Conservation (phyloP, 37 sponge, comb jelly and placozoan genomes). For the Bolinopsis microptera region DNA sequence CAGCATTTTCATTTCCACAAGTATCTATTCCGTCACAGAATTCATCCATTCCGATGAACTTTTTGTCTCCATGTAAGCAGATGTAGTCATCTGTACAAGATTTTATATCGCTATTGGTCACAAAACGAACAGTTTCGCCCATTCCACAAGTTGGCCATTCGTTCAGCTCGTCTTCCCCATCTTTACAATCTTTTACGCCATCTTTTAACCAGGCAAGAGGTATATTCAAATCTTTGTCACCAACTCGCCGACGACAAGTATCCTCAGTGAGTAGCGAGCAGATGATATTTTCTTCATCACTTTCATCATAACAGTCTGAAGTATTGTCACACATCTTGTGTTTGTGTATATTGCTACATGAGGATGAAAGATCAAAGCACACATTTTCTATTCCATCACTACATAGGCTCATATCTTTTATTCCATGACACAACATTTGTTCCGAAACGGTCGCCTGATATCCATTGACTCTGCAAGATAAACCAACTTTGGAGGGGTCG, state of each 20-base stretch:
- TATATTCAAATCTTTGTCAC: background rate
- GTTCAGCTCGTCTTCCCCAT: background rate
- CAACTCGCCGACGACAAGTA: background rate
- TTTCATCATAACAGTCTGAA: background rate
- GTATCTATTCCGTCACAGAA: background rate
- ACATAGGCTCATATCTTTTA: background rate
- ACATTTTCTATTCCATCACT: slow-evolving; percentile 22
- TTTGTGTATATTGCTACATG: background rate
- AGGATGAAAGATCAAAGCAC: background rate
- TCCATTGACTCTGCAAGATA: background rate
- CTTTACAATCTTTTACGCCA: background rate
- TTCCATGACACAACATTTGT: background rate
- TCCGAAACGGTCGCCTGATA: background rate
- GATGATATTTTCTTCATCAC: background rate
- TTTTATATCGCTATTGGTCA: background rate
- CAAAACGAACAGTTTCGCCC: background rate
- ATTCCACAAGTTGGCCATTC: background rate
- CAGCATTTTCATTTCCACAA: background rate
- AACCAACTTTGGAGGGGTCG: background rate
- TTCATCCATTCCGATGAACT: background rate
- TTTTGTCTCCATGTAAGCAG: background rate
- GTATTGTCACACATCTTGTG: background rate
- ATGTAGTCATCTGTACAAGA: background rate
- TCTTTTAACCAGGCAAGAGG: background rate
- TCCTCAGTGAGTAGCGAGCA: background rate